Percentiles rank a stretch among this genome's conserved stretches.
phyloP scores from a whole-genome alignment of 2,113 vertebrate genomes.

The Xerus inauris region DNA sequence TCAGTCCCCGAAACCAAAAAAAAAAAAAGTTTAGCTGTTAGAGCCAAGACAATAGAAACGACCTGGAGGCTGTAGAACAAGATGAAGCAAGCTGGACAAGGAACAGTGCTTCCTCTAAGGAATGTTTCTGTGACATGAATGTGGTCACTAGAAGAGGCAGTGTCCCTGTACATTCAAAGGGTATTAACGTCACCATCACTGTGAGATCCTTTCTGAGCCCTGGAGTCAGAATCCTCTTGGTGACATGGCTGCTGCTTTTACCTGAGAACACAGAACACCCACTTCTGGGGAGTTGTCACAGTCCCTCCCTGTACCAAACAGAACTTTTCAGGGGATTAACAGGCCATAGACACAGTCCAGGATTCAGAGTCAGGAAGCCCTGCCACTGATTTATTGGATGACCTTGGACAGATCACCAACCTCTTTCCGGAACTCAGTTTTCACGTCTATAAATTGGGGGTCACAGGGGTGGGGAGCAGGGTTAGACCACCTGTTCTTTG shows the following conservation, averaged over 20 bases:
- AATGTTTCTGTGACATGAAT: neutral
- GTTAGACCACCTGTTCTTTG: neutral
- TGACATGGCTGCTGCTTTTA: neutral
- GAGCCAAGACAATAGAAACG: too few species aligned
- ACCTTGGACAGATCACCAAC: too few species aligned
- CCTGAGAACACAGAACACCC: rapidly evolving
- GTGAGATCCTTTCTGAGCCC: neutral
- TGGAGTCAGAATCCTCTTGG: neutral
- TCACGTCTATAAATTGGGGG: neutral
- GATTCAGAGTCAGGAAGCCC: neutral
- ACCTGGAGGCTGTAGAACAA: neutral
- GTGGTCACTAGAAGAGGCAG: neutral
- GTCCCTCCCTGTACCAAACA: neutral
- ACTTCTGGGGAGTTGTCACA: neutral
- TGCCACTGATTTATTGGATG: neutral
- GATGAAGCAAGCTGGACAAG: neutral
- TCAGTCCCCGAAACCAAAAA: too few species aligned
- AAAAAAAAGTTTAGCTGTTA: too few species aligned
- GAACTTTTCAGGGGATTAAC: too few species aligned
- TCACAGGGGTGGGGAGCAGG: too few species aligned
- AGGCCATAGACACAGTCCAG: neutral
- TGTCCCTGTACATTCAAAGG: neutral
- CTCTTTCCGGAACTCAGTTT: neutral
- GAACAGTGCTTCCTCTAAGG: neutral
- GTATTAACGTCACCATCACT: neutral